phyloP scores from a whole-genome alignment of 2,113 vertebrate genomes.

The Caloenas nicobarica region DNA sequence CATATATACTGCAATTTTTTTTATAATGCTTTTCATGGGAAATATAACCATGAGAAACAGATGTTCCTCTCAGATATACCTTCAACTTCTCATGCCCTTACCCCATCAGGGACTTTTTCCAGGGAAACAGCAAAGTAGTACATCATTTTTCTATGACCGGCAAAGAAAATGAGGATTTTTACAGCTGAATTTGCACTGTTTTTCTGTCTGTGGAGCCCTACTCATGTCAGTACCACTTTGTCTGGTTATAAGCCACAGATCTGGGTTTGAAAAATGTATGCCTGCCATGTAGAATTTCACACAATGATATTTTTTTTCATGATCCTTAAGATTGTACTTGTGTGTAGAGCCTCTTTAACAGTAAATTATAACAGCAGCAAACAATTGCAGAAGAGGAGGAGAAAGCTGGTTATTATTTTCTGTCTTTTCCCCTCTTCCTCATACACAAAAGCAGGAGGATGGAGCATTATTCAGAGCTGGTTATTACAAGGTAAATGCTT shows the following conservation, averaged over 20 bases:
- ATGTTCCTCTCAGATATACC: background rate
- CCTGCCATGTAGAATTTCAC: background rate
- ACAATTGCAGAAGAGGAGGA: background rate
- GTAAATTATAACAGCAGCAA: background rate
- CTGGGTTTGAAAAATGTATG: background rate
- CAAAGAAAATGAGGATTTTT: background rate
- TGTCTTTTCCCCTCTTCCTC: conserved; percentile 3
- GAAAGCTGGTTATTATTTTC: background rate
- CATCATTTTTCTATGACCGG: background rate
- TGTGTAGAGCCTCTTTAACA: background rate
- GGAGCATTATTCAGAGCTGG: conserved; percentile 3
- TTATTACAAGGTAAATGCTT: conserved; percentile 47
- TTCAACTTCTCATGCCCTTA: background rate
- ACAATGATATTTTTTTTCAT: background rate
- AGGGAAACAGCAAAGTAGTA: background rate
- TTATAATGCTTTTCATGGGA: background rate
- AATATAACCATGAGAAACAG: background rate
- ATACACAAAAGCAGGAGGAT: background rate
- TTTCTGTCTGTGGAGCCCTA: background rate
- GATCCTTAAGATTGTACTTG: background rate
- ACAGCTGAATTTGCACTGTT: background rate
- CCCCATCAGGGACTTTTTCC: background rate
- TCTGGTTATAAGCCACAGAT: background rate
- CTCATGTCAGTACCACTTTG: background rate
- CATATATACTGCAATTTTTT: background rate